Evolutionary conservation across 2,888 invertebrate species (phyloP).

Genomic region (Fissipunctia ypsillon): DNA sequence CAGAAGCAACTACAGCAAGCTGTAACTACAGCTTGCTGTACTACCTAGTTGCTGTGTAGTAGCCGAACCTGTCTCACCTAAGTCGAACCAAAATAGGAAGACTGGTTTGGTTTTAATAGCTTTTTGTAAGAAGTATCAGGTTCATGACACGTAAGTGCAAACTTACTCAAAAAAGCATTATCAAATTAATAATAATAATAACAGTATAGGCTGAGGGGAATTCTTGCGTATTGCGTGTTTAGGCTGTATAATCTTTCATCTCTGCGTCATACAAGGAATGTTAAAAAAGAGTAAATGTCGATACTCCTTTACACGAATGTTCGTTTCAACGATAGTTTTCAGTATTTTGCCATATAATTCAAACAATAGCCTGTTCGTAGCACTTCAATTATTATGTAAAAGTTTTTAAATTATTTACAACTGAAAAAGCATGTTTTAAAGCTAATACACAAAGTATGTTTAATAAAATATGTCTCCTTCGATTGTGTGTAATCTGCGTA

Average conservation of each 20-base stretch:
- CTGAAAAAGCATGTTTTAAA: not conserved
- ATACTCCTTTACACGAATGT: constrained; percentile 22
- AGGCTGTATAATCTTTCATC: constrained; percentile 41
- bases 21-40: too few relatives aligned
- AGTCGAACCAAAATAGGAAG: constrained; percentile 3
- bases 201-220: constrained; percentile 1
- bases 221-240: constrained; percentile 15
- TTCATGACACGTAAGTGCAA: not conserved
- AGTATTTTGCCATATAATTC: not conserved
- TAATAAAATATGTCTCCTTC: not conserved
- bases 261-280: constrained; percentile 17
- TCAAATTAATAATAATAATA: constrained; percentile 43
- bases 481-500: constrained; percentile 6
- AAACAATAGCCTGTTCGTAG: not conserved
- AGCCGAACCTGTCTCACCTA: constrained; percentile 7
- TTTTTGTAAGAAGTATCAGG: not conserved
- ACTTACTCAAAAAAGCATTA: constrained; percentile 11
- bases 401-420: fast-evolving
- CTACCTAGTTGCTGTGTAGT: too few relatives aligned
- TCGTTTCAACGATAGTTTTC: not conserved
- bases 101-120: not conserved
- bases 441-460: not conserved
- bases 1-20: constrained; percentile 4
- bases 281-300: constrained; percentile 24
- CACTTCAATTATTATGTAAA: too few relatives aligned